Base-by-base conservation (phyloP, 1,140 invertebrate species). In the Lepidurus couesii region DNA sequence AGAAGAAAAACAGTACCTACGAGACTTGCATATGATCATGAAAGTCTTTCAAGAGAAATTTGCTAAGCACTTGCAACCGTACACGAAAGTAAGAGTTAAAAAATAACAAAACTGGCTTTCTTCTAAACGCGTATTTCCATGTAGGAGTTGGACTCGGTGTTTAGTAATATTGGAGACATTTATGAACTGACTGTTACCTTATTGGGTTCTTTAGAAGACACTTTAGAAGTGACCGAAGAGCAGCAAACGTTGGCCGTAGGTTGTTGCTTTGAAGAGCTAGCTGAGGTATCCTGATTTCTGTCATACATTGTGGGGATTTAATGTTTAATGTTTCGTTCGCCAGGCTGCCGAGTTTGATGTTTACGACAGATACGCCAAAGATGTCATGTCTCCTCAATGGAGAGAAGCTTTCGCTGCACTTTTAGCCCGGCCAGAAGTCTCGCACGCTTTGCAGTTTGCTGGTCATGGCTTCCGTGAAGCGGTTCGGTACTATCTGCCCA, bases 401-500 rank as follows among this genome's bases (percentile, higher is more conserved):
- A 88, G 91, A 73, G 92, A 95, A 81, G 90, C 92, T 75, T 86
- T 97, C 7, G 53, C 65, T 79, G 88, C 88, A 81, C 84, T 95
- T 21, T 83, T 95, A 26, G 89, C 89, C 74, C 88, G 89, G 80
- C 90, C 92, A 0, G 90, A 93, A 84, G 86, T 91, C 10, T 88
- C 89, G 74, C 87, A 89, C 79, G 89, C 91, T 0, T 86, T 95
- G 78, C 90, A 92, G 83, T 92, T 92, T 42, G 94, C 92, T 65
- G 95, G 96, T 0, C 94, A 97, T 85, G 95, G 96, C 13, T 98
- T 98, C 86, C 91, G 91, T 47, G 92, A 98, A 84, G 95, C 96
- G 44, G 92, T 98, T 53, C 97, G 97, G 87, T 99, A 99, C 89
- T 97, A 98, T 86, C 88, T 99, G 83, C 98, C 98, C 78, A 95